Percentiles rank a stretch among this genome's conserved stretches.
These are phyloP conservation scores for Rana temporaria DNA, from an alignment of 2,113 vertebrate species.

Conservation along the genomic window DNA sequence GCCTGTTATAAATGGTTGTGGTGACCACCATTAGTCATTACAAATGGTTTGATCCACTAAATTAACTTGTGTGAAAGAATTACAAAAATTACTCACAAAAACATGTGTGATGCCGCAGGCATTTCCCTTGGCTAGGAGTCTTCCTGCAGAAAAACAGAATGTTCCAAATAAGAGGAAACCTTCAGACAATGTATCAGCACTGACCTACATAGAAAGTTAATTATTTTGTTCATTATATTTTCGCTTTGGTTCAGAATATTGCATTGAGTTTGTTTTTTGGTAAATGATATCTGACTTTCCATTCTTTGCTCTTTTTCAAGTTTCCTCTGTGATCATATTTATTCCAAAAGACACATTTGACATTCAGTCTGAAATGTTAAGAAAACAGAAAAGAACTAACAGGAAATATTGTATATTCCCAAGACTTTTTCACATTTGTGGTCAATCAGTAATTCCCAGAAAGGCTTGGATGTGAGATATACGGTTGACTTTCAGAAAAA, in stretches of 20 bases:
- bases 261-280: not conserved
- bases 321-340: not conserved
- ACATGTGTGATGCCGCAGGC: too few relatives aligned
- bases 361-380: slow-evolving; percentile 29
- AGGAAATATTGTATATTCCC: slow-evolving; percentile 39
- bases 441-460: slow-evolving; percentile 31
- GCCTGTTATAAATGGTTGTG: too few relatives aligned
- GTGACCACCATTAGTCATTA: too few relatives aligned
- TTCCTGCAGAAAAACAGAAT: too few relatives aligned
- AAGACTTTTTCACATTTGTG: slow-evolving; percentile 26
- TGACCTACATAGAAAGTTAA: not conserved
- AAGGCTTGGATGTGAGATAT: slow-evolving; percentile 12
- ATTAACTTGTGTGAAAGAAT: too few relatives aligned
- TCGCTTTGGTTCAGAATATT: not conserved
- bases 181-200: not conserved
- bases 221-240: not conserved
- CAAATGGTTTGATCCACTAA: too few relatives aligned
- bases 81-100: too few relatives aligned
- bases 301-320: not conserved
- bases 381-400: slow-evolving; percentile 24
- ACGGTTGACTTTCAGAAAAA: not conserved
- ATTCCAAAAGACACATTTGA: slow-evolving; percentile 9
- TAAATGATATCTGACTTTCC: not conserved
- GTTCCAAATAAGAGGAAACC: too few relatives aligned
- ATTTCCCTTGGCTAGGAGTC: too few relatives aligned